Evolutionary conservation across 2,888 invertebrate species (phyloP).

Genomic region (Alloscopus bannaensis): DNA sequence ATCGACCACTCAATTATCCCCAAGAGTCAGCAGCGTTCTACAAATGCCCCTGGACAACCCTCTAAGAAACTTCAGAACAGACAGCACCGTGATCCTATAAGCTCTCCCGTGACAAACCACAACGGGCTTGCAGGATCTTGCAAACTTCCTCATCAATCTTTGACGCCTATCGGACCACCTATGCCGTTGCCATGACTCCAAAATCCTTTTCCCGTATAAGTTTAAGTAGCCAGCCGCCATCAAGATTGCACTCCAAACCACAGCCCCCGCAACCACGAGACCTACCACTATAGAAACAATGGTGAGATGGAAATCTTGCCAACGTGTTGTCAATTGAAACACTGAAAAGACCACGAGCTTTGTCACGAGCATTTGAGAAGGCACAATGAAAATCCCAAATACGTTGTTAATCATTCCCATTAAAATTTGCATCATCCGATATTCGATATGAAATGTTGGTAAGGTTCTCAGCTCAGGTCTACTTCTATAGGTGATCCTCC

Average conservation of each 20-base stretch:
- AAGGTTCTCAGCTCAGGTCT: neutral
- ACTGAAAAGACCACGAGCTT: neutral
- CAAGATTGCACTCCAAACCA: constrained; percentile 4
- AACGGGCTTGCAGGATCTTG: constrained; percentile 9
- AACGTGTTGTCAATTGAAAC: neutral
- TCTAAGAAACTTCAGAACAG: constrained; percentile 19
- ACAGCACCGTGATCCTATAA: constrained; percentile 10
- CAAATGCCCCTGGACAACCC: constrained; percentile 21
- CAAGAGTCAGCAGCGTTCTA: neutral
- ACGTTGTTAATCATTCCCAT: neutral
- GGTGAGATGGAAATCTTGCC: neutral
- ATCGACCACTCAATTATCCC: too few species aligned
- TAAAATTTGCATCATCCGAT: constrained; percentile 12
- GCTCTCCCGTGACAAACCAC: constrained; percentile 5
- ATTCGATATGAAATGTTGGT: neutral
- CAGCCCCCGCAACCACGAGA: neutral
- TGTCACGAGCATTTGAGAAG: constrained; percentile 2
- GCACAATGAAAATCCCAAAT: constrained; percentile 6
- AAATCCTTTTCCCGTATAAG: constrained; percentile 2
- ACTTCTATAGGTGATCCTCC: neutral
- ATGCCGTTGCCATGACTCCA: constrained; percentile 27
- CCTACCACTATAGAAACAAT: neutral
- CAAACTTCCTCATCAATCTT: constrained; percentile 18
- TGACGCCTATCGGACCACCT: constrained; percentile 7
- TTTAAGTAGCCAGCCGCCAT: constrained; percentile 9